phyloP scores from a whole-genome alignment of 2,888 invertebrate genomes.

The Archips crataeganus region DNA sequence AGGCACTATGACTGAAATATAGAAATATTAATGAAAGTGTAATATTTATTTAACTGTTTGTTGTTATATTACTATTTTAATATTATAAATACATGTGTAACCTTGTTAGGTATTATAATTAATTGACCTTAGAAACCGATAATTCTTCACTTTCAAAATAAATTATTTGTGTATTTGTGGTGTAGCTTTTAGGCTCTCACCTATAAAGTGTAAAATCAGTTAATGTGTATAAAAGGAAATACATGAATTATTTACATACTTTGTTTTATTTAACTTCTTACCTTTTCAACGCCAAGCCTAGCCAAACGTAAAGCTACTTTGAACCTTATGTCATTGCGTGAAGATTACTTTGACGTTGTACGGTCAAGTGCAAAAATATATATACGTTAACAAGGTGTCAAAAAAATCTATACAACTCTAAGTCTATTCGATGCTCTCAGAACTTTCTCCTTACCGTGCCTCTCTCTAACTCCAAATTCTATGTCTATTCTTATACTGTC shows the following conservation, averaged over 20 bases:
- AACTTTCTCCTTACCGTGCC: no score
- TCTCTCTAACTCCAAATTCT: no score
- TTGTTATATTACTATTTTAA: constrained; percentile 39
- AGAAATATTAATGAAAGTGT: constrained; percentile 32
- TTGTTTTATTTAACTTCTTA: constrained; percentile 33
- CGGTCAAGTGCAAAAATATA: no score
- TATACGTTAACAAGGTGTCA: no score
- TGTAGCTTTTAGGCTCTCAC: constrained; percentile 28
- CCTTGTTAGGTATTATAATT: constrained; percentile 29
- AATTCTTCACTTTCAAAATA: constrained; percentile 39
- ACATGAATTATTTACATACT: constrained; percentile 64
- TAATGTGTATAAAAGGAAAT: constrained; percentile 57
- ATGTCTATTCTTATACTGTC: no score
- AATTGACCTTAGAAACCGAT: constrained; percentile 12
- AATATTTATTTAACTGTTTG: constrained; percentile 36
- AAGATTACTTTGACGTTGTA: no score
- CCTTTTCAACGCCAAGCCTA: no score
- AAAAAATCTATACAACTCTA: no score
- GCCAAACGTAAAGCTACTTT: no score
- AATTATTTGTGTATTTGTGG: constrained; percentile 32
- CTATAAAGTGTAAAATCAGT: constrained; percentile 50
- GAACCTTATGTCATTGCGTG: no score
- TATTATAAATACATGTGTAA: constrained; percentile 21
- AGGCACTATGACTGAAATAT: constrained; percentile 28
- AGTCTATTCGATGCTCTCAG: no score